Base-by-base conservation (phyloP, 2,797 vertebrate genomes). In the Gouania willdenowi region DNA sequence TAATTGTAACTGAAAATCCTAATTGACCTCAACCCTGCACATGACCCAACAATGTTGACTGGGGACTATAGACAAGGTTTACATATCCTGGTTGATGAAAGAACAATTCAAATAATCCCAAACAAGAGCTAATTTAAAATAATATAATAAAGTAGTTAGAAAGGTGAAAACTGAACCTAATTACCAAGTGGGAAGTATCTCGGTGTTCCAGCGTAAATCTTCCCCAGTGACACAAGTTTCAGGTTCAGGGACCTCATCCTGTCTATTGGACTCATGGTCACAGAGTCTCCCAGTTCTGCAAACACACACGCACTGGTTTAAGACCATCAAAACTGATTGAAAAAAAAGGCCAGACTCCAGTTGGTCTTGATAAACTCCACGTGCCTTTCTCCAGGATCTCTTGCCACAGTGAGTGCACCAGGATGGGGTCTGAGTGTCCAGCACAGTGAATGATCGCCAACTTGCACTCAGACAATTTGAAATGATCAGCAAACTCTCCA, bases 381-480 rank as follows among this genome's bases (percentile, higher is more conserved):
- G 5, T 19, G 4, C 96, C 96, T 89, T 93, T 98, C 31, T 98
- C 96, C 66, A 97, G 88, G 69, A 98, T 92, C 77, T 99, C 96
- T 78, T 97, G 94, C 97, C 97, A 99, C 46, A 99, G 86, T 0
- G 92, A 94, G 63, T 96, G 94, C 8, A 99, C 94, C 60, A 99
- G 87, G 55, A 98, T 94, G 3, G 92, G 91, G 63, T 99, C 94
- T 1, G 94, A 94, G 84, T 98, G 93, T 41, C 94, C 94, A 0
- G 93, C 96, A 15, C 94, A 98, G 80, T 98, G 96, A 80, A 99
- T 94, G 75, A 99, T 95, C 42, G 94, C 94, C 77, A 99, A 88
- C 58, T 98, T 98, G 77, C 95, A 96, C 55, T 99, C 97, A 0
- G 95, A 94, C 44, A 99, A 78, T 43, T 92, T 93, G 82, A 93